Percentiles rank a stretch among this genome's conserved stretches.
Conservation (phyloP, 2,888 invertebrate species). For the Chironomus riparius region DNA sequence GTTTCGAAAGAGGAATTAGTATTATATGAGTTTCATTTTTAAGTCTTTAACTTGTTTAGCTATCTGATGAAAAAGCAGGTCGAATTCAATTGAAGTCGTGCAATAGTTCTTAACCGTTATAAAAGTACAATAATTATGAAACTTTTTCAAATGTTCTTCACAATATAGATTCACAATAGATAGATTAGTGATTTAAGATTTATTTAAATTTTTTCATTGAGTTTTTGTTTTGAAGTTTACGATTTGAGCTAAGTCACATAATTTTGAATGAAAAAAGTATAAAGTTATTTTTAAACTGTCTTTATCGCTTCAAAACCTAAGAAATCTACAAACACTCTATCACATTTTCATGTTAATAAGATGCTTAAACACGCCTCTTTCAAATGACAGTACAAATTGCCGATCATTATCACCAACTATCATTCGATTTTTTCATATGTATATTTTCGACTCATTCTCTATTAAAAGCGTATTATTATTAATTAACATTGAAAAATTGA, state of each 20-base stretch:
- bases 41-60: neutral
- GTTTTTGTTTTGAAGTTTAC: no score
- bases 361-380: neutral
- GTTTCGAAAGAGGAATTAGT: neutral
- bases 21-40: neutral
- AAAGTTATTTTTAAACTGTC: no score
- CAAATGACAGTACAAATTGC: constrained; percentile 21
- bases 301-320: no score
- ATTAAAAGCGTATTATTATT: constrained; percentile 25
- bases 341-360: no score
- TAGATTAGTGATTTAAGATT: no score
- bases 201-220: no score
- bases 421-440: constrained; percentile 5
- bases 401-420: constrained; percentile 24
- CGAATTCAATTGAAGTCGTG: constrained; percentile 14
- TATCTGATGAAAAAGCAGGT: constrained; percentile 8
- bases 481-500: constrained; percentile 25
- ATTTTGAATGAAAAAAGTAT: no score
- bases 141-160: no score
- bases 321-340: no score
- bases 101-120: constrained; percentile 4
- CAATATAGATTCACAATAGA: no score
- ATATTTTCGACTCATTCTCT: neutral
- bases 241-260: no score
- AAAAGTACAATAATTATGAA: no score